Evolutionary conservation across 2,113 vertebrate genomes (phyloP), one percentile per base, ranked within the genome.

Genomic region (Dolichotis patagonum): DNA sequence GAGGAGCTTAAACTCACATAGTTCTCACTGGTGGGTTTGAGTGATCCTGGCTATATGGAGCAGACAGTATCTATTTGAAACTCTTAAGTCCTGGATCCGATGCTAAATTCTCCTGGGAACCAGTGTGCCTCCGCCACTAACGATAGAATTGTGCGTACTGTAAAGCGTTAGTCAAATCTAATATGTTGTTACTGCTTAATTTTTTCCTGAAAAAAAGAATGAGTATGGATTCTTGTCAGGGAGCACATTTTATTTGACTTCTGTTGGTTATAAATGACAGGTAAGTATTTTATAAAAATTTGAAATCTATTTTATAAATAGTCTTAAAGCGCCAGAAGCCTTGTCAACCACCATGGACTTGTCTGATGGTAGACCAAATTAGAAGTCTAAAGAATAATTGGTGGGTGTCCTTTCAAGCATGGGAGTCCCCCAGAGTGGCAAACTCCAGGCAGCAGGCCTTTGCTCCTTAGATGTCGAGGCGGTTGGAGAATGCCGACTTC

Each of bases 251-350:
- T 85, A 65, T 26, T 95, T 80, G 83, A 52, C 16, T 86, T 88
- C 73, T 94, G 1, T 91, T 91, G 69, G 24, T 41, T 60, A 87
- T 90, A 91, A 85, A 63, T 91, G 95, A 96, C 60, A 65, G 41
- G 22, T n/a, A n/a, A n/a, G n/a, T 95, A 54, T 86, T 91, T 95
- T 94, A 95, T 94, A 73, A 92, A 12, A 91, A 95, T 92, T 90
- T 82, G 63, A 96, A 93, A 85, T 90, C 32, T 92, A 92, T 92
- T 95, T 96, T 91, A 90, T 43, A 88, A 94, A 89, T 93, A 67
- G 86, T 73, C 87, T 96, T 91, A 58, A 96, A 78, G 41, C 95
- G 38, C 96, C 80, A 65, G 75, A 89, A 95, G 14, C 22, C 77
- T 63, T 96, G 54, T 89, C 67, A 91, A n/a, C 7, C 30, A 86